Conservation (phyloP, 2,113 vertebrate genomes). For the Gasterosteus nipponicus region DNA sequence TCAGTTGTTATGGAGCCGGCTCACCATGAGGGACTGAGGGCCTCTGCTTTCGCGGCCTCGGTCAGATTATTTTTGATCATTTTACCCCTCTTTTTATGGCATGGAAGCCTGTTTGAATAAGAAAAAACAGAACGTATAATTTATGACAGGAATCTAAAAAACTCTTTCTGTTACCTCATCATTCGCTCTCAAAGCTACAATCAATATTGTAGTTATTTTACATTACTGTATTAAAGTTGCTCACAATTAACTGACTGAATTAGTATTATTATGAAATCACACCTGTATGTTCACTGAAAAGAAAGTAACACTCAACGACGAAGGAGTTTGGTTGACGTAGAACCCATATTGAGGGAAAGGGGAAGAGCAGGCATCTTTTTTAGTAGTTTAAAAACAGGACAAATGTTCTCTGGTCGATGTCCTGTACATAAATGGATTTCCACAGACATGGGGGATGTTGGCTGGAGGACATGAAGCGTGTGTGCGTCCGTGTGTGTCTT, state of each 20-base stretch:
- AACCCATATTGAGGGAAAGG: not conserved
- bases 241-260: not conserved
- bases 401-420: conserved; percentile 40
- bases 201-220: not conserved
- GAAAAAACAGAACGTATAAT: not conserved
- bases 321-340: not conserved
- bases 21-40: not conserved
- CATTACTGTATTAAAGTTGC: not conserved
- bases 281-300: not conserved
- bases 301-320: too few relatives aligned
- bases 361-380: not conserved
- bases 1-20: conserved; percentile 1
- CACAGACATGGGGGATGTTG: conserved; percentile 13
- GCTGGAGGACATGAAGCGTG: conserved; percentile 14
- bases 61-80: not conserved
- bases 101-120: not conserved
- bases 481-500: conserved; percentile 18
- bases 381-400: conserved; percentile 19
- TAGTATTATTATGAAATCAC: not conserved
- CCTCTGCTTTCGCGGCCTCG: not conserved
- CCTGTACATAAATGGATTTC: conserved; percentile 53
- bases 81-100: not conserved
- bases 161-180: not conserved
- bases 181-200: not conserved
- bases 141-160: not conserved